phyloP scores from a whole-genome alignment of 1,140 invertebrate species.

The Drosophila pruinosa region DNA sequence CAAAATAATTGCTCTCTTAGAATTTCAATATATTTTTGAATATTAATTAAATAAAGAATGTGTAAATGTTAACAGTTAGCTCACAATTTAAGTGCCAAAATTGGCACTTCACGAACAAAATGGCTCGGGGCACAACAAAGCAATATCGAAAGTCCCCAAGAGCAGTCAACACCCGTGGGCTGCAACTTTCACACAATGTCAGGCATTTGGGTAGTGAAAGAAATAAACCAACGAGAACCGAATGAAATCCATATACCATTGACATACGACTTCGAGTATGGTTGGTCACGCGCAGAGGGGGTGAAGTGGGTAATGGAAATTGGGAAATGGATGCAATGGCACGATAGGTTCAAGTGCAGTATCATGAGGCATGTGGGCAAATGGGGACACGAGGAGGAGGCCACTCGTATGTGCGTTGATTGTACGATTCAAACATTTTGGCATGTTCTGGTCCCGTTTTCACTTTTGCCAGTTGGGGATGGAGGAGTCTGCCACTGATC shows the following conservation, averaged over 20 bases:
- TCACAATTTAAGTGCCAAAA: conserved; percentile 51
- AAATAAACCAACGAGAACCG: conserved; percentile 49
- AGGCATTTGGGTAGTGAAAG: conserved; percentile 26
- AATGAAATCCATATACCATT: conserved; percentile 58
- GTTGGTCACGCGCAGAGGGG: neutral
- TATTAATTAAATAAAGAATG: neutral
- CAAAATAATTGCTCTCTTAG: too few species aligned
- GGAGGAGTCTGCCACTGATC: conserved; percentile 13
- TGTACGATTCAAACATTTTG: conserved; percentile 74
- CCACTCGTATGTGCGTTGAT: conserved; percentile 49
- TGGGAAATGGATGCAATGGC: conserved; percentile 49
- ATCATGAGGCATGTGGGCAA: neutral
- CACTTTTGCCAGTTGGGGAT: conserved; percentile 12
- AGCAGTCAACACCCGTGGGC: conserved; percentile 22
- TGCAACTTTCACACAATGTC: conserved; percentile 50
- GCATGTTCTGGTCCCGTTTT: conserved; percentile 59
- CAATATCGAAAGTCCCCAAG: conserved; percentile 25
- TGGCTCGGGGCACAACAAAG: conserved; percentile 42
- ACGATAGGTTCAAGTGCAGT: conserved; percentile 17
- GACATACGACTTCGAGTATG: conserved; percentile 42
- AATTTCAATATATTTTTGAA: neutral
- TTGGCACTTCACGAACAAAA: conserved; percentile 44
- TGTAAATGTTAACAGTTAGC: neutral
- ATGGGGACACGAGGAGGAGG: neutral
- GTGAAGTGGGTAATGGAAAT: conserved; percentile 41